Evolutionary conservation across 2,797 vertebrate species (phyloP), one percentile per base, ranked within the genome.

Genomic region (Labroides dimidiatus): DNA sequence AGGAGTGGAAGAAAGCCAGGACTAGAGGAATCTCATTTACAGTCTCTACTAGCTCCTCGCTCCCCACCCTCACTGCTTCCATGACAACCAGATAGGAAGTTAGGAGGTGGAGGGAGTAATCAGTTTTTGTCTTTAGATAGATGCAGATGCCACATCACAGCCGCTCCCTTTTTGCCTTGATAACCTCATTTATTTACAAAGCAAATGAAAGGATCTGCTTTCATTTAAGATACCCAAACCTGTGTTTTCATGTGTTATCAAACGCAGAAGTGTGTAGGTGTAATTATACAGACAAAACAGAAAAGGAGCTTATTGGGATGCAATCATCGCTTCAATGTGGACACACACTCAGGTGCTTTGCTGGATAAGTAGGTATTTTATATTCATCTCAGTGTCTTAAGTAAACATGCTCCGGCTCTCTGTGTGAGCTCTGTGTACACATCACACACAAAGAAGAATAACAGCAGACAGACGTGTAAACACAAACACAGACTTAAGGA

Each of bases 31-130:
- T 77, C 83, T 86, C 80, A 86, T 85, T 81, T 86, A 81, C 73
- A 87, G 78, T 85, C 80, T 77, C 0, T 33, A 55, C 78, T 78
- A 64, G 51, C 72, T 64, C 70, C 51, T 62, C 24, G n/a, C 65
- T 84, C 73, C 72, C 49, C 65, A 72, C 82, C 75, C 76, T 59
- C 51, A 63, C 59, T 81, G 90, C 90, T 92, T 89, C 91, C 90
- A 93, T 93, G 86, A 90, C 91, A 93, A 92, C 92, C 85, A 89
- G 89, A 86, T 78, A 65, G 71, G 62, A 80, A 84, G 80, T 81
- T 84, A 80, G 33, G 62, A 81, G 86, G 71, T 77, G 81, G 70
- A 83, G 76, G 80, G 69, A 21, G 30, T 86, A 77, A 84, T 89
- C 77, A 86, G 78, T 69, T 84, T 87, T 76, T 70, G 72, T 84